phyloP scores from a whole-genome alignment of 2,888 invertebrate genomes.

The Melieria crassipennis region DNA sequence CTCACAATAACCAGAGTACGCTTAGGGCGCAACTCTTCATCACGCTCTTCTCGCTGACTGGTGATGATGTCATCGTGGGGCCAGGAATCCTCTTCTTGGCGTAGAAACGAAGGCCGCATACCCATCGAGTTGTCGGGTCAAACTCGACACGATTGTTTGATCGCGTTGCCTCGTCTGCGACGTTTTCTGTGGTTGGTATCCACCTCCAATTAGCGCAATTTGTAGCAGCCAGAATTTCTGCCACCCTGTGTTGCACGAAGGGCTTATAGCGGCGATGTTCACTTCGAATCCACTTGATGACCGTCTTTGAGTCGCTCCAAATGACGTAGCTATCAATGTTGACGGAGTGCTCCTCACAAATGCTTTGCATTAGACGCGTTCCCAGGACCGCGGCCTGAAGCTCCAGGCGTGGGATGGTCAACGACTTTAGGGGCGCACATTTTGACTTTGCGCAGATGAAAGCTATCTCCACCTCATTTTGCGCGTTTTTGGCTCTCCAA shows the following conservation, averaged over 20 bases:
- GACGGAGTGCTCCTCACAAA: neutral
- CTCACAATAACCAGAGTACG: too few species aligned
- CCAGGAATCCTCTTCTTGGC: too few species aligned
- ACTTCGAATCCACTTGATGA: slow-evolving; percentile 25
- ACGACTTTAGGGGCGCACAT: neutral
- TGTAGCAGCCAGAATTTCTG: too few species aligned
- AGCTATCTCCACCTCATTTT: neutral
- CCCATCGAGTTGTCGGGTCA: too few species aligned
- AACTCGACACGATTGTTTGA: too few species aligned
- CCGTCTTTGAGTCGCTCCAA: slow-evolving; percentile 27
- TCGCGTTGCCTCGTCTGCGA: too few species aligned
- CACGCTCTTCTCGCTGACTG: too few species aligned
- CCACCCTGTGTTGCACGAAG: slow-evolving; percentile 9
- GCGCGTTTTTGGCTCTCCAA: slow-evolving; percentile 1
- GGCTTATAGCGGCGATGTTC: slow-evolving; percentile 23
- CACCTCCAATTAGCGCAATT: too few species aligned
- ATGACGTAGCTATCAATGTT: neutral
- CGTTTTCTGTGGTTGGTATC: too few species aligned
- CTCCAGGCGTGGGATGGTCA: neutral
- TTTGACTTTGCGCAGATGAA: neutral
- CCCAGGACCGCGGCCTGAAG: slow-evolving; percentile 1
- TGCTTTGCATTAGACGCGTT: neutral
- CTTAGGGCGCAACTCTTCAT: too few species aligned
- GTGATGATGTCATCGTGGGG: too few species aligned
- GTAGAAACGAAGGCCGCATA: too few species aligned